Evolutionary conservation across 2,888 invertebrate genomes (phyloP).

Genomic region (Hemicrepidius hirtus): DNA sequence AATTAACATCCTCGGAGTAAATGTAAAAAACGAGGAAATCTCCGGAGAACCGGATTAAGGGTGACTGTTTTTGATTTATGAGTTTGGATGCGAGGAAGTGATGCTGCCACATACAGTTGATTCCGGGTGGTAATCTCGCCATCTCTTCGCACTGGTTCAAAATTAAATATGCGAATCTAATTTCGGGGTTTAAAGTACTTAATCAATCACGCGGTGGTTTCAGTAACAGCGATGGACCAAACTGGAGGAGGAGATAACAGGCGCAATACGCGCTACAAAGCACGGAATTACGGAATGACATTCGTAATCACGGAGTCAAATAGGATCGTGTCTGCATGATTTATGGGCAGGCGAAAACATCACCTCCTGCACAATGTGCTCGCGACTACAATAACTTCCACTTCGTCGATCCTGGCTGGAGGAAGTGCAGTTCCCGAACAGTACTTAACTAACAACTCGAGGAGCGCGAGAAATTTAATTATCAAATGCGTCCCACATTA

Average conservation of each 20-base stretch:
- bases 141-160: constrained; percentile 63
- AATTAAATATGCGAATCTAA: constrained; percentile 72
- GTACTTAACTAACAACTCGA: constrained; percentile 56
- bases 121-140: constrained; percentile 59
- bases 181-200: constrained; percentile 70
- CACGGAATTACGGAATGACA: constrained; percentile 67
- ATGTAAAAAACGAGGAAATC: constrained; percentile 65
- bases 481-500: constrained; percentile 69
- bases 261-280: constrained; percentile 60
- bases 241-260: constrained; percentile 57
- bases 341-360: constrained; percentile 66
- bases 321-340: constrained; percentile 67
- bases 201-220: constrained; percentile 69
- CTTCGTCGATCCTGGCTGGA: constrained; percentile 60
- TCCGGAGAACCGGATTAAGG: constrained; percentile 68
- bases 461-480: constrained; percentile 66
- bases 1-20: constrained; percentile 68
- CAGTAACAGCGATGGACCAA: constrained; percentile 58
- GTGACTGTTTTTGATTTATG: constrained; percentile 72
- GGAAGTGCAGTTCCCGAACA: constrained; percentile 56
- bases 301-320: constrained; percentile 68
- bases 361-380: constrained; percentile 66
- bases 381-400: constrained; percentile 66
- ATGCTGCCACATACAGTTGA: constrained; percentile 63
- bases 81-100: constrained; percentile 67